Evolutionary conservation across 2,113 vertebrate genomes (phyloP).

Genomic region (Meles meles): DNA sequence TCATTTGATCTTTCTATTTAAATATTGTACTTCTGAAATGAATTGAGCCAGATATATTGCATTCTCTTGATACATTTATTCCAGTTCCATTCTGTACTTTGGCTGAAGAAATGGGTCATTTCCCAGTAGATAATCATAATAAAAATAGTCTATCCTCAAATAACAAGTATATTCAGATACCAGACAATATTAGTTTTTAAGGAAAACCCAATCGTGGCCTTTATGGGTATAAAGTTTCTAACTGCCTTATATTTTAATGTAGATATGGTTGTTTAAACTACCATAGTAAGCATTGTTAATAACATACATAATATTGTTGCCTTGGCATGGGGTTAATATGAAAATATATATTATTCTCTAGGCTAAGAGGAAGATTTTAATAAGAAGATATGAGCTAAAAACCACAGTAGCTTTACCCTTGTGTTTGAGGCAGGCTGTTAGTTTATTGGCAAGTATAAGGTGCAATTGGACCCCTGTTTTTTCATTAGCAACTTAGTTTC

Average conservation of each 20-base stretch:
- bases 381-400: conserved; percentile 36
- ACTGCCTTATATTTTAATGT: conserved; percentile 46
- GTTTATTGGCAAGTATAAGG: conserved; percentile 41
- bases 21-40: conserved; percentile 39
- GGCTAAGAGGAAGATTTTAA: conserved; percentile 24
- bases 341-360: conserved; percentile 28
- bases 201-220: background rate
- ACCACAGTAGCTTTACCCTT: background rate
- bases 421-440: background rate
- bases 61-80: conserved; percentile 40
- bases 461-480: background rate
- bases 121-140: conserved; percentile 54
- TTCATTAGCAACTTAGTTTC: conserved; percentile 43
- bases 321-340: background rate
- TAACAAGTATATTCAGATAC: conserved; percentile 29
- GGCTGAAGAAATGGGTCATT: conserved; percentile 55
- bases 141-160: conserved; percentile 49
- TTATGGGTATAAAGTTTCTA: conserved; percentile 29
- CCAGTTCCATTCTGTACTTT: background rate
- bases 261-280: conserved; percentile 1
- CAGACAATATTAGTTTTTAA: conserved; percentile 32
- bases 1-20: conserved; percentile 41
- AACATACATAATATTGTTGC: conserved; percentile 3
- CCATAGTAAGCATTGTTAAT: conserved; percentile 1
- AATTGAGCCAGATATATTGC: conserved; percentile 27